phyloP scores from a whole-genome alignment of 2,113 vertebrate genomes.

The Paraplagusia blochii region DNA sequence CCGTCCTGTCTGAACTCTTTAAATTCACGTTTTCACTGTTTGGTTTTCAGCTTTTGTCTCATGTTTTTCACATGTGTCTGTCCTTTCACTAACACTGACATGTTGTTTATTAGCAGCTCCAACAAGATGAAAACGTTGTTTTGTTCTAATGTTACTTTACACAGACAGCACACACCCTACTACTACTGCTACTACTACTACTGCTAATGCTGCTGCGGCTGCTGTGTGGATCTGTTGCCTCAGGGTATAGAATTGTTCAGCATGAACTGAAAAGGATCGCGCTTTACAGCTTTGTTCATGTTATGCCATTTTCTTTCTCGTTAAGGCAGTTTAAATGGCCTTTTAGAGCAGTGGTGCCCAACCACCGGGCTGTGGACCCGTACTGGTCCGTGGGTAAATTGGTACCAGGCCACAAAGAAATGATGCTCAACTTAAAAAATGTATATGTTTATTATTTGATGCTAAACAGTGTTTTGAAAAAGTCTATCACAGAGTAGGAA shows the following conservation, averaged over 20 bases:
- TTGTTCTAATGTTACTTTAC: neutral
- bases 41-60: neutral
- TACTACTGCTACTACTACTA: neutral
- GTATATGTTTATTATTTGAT: too few relatives aligned
- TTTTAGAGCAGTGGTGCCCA: too few relatives aligned
- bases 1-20: neutral
- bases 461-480: too few relatives aligned
- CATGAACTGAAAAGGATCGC: conserved; percentile 4
- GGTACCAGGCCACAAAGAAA: too few relatives aligned
- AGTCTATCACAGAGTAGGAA: too few relatives aligned
- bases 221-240: conserved; percentile 18
- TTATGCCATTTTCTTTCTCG: neutral
- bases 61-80: neutral
- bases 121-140: neutral
- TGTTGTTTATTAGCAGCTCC: conserved; percentile 13
- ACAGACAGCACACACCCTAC: conserved; percentile 29
- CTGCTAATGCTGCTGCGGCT: neutral
- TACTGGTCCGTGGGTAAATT: too few relatives aligned
- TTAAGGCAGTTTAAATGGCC: too few relatives aligned
- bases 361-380: too few relatives aligned
- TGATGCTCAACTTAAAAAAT: too few relatives aligned
- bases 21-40: neutral
- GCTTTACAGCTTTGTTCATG: neutral
- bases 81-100: neutral
- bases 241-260: conserved; percentile 26